These are phyloP conservation scores for Apoda limacodes DNA, from an alignment of 2,888 invertebrate species.

Conservation along the genomic window DNA sequence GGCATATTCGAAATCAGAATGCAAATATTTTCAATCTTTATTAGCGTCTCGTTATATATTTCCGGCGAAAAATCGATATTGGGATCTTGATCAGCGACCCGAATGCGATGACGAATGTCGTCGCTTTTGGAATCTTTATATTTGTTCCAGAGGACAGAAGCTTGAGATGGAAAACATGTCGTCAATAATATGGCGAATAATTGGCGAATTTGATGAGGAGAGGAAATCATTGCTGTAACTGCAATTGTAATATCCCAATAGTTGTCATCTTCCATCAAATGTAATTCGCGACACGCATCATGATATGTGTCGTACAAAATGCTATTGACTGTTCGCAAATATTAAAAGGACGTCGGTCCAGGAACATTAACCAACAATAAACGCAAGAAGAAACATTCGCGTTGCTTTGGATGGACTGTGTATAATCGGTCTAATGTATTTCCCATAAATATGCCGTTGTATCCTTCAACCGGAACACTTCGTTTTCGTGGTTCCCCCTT, in stretches of 20 bases:
- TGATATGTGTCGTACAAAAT: no score
- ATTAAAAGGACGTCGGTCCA: slow-evolving; percentile 6
- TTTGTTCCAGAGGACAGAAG: not conserved
- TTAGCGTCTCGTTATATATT: no score
- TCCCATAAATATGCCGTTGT: not conserved
- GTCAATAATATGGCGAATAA: not conserved
- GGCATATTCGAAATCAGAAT: not conserved
- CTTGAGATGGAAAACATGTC: slow-evolving; percentile 1
- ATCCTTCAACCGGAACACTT: slow-evolving; percentile 1
- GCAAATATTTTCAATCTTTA: no score
- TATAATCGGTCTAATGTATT: no score
- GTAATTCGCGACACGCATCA: slow-evolving; percentile 1
- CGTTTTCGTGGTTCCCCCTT: no score
- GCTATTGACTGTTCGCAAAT: slow-evolving; percentile 5
- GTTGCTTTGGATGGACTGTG: no score
- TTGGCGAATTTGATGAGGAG: slow-evolving; percentile 1
- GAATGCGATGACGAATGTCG: not conserved
- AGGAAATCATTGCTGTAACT: not conserved
- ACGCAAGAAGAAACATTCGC: no score
- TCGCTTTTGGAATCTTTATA: not conserved
- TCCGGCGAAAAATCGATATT: not conserved
- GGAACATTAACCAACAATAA: not conserved
- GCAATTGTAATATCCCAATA: not conserved
- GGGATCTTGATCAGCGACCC: slow-evolving; percentile 1
- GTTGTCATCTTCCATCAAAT: no score